Base-by-base conservation (phyloP, 2,113 vertebrate species). In the Ammodytes dubius region DNA sequence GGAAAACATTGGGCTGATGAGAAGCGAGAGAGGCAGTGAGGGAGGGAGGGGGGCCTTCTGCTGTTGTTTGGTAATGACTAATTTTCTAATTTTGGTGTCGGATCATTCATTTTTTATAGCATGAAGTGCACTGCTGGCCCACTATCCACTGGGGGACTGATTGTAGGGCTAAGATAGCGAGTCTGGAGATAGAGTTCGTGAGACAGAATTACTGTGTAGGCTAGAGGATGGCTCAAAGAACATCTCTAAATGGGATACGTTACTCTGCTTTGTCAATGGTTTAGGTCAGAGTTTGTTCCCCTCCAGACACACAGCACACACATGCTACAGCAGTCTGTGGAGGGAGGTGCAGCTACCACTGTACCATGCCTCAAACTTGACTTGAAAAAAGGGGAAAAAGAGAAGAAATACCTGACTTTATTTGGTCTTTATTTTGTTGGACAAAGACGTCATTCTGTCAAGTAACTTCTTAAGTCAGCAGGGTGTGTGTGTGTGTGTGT, bases 81-180 rank as follows among this genome's bases (percentile, higher is more conserved):
- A 69, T 79, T 86, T 76, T 77, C 67, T 82, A 43, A 69, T 79
- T 86, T 76, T 77, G n/a, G 53, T 69, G 77, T 66, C 1, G 4
- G 56, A 76, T 84, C 74, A 88, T 91, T 81, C 49, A 85, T 88
- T 81, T 87, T 91, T 90, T 81, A 89, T 84, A 81, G 46, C n/a
- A 17, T 68, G 47, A 69, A 82, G 74, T 15, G 11, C 64, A 79
- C 53, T 77, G 72, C 56, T 77, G 45, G 68, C 17, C 52, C 52
- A 70, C 40, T 27, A 76, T 54, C 56, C 64, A 67, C 70, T 60
- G 42, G 64, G 27, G 64, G 61, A 70, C 52, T 64, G 45, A 71
- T 72, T 83, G 27, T 39, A 60, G 17, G 47, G 65, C 40, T 42
- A 27, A 67, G 42, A 56, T 59, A 80, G 35, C 0, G 35, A 75